phyloP scores from a whole-genome alignment of 1,140 invertebrate species.

The Conus ventricosus region DNA sequence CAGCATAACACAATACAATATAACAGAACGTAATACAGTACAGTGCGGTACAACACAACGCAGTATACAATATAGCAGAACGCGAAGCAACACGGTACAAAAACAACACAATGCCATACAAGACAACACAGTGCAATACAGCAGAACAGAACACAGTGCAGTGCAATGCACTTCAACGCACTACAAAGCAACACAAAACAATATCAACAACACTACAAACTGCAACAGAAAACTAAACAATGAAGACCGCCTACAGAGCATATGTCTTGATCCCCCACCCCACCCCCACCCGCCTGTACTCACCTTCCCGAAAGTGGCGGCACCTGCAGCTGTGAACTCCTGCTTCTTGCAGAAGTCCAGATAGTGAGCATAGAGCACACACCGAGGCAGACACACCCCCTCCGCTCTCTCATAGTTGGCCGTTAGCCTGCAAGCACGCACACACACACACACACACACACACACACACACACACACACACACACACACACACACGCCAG shows the following conservation, averaged over 20 bases:
- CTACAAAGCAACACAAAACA: too few species aligned
- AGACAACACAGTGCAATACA: too few species aligned
- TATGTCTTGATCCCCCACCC: too few species aligned
- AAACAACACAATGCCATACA: not conserved
- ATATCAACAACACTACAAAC: too few species aligned
- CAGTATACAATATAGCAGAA: not conserved
- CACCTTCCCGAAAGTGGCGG: constrained; percentile 74
- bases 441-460: not conserved
- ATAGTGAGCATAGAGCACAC: constrained; percentile 72
- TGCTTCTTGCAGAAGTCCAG: constrained; percentile 70
- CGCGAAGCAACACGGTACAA: not conserved
- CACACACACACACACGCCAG: not conserved
- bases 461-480: not conserved
- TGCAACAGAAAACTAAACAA: too few species aligned
- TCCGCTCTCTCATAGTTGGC: constrained; percentile 72
- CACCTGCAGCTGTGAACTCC: constrained; percentile 67
- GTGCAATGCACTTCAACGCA: too few species aligned
- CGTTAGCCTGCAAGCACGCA: constrained; percentile 59
- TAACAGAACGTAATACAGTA: too few species aligned
- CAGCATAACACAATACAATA: too few species aligned
- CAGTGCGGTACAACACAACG: not conserved
- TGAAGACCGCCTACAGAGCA: too few species aligned
- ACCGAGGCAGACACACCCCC: constrained; percentile 71
- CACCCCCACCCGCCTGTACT: too few species aligned
- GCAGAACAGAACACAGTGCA: too few species aligned